A percentile compares a stretch with the other conserved stretches of the same genome.
Conservation (phyloP, 1,140 invertebrate species). For the Gryon sp. region DNA sequence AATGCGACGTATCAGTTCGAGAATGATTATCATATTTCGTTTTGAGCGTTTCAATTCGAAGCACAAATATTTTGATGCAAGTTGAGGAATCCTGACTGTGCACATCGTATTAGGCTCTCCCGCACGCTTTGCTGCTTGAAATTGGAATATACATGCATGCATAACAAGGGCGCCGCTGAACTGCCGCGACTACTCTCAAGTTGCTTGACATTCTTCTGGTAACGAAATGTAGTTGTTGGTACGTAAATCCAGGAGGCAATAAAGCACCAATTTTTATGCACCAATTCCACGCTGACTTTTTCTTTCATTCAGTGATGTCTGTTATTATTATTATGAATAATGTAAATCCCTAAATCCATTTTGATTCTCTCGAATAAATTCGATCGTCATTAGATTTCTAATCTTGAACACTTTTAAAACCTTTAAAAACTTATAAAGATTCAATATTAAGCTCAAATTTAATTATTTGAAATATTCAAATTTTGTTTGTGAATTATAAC, state of each 20-base stretch:
- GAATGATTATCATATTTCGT: too few relatives aligned
- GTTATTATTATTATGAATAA: conserved; percentile 10
- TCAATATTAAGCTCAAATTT: too few relatives aligned
- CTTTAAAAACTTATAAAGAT: too few relatives aligned
- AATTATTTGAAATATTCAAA: too few relatives aligned
- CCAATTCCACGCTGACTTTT: conserved; percentile 2
- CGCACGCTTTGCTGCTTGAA: not conserved
- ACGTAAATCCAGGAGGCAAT: not conserved
- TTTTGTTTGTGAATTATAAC: too few relatives aligned
- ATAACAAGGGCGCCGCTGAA: conserved; percentile 9
- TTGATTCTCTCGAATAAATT: too few relatives aligned
- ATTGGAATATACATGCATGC: conserved; percentile 7
- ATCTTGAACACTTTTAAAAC: too few relatives aligned
- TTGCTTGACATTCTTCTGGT: conserved; percentile 4
- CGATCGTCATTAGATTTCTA: too few relatives aligned
- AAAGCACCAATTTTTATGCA: conserved; percentile 9
- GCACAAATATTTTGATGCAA: too few relatives aligned
- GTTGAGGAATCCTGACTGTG: not conserved
- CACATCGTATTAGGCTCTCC: not conserved
- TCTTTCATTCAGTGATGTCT: not conserved
- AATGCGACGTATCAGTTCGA: too few relatives aligned
- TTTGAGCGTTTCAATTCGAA: too few relatives aligned
- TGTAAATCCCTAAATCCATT: too few relatives aligned
- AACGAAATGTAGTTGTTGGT: conserved; percentile 6
- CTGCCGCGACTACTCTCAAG: not conserved